A percentile compares a stretch with the other conserved stretches of the same genome.
phyloP scores from a whole-genome alignment of 2,888 invertebrate species.

The Drosophila meridionalis region DNA sequence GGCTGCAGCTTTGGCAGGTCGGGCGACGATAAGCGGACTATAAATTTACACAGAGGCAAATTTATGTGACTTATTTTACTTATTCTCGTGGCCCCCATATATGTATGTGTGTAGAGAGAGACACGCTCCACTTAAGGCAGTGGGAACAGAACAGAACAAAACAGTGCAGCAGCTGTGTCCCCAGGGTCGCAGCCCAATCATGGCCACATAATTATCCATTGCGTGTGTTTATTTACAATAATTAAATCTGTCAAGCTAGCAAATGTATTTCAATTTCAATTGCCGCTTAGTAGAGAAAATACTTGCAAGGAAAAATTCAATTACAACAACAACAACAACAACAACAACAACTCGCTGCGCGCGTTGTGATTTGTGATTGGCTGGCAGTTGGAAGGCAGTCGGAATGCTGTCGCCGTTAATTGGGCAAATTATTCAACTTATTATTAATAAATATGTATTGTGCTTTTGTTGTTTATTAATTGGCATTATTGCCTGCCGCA shows the following conservation, averaged over 20 bases:
- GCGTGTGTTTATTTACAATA: slow-evolving; percentile 62
- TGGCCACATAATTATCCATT: slow-evolving; percentile 57
- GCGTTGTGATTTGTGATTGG: slow-evolving; percentile 57
- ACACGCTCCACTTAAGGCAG: slow-evolving; percentile 18
- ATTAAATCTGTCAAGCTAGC: slow-evolving; percentile 72
- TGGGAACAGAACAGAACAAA: background rate
- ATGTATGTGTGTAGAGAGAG: background rate
- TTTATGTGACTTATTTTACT: slow-evolving; percentile 19
- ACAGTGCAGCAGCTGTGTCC: background rate
- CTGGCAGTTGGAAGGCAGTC: slow-evolving; percentile 36
- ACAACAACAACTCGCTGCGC: slow-evolving; percentile 7
- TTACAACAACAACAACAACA: slow-evolving; percentile 28
- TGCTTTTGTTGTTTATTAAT: slow-evolving; percentile 71
- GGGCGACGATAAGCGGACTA: slow-evolving; percentile 27
- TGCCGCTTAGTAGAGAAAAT: slow-evolving; percentile 30
- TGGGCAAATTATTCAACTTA: slow-evolving; percentile 77
- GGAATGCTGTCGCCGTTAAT: slow-evolving; percentile 76
- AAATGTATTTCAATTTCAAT: slow-evolving; percentile 61
- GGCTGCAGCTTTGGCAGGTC: slow-evolving; percentile 21
- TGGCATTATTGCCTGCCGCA: slow-evolving; percentile 68
- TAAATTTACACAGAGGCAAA: slow-evolving; percentile 23
- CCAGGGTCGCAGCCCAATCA: slow-evolving; percentile 31
- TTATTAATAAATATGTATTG: slow-evolving; percentile 79
- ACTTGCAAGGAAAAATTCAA: slow-evolving; percentile 31
- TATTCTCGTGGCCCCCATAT: background rate